These are phyloP conservation scores for Lycodopsis pacificus DNA, from an alignment of 2,797 vertebrate species.

Conservation along the genomic window DNA sequence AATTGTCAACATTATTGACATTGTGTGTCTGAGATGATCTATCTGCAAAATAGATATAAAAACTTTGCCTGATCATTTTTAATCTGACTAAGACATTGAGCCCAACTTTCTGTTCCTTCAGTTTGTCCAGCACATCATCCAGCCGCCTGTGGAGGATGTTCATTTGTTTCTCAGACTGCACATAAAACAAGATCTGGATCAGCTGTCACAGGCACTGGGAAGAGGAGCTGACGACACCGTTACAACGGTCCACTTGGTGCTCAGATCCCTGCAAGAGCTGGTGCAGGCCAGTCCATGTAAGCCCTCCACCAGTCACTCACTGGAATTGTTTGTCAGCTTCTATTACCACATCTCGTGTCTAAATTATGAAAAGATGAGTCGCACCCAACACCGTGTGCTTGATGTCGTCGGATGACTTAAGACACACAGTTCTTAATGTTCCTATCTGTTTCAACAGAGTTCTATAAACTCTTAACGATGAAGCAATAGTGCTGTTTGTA, in stretches of 20 bases:
- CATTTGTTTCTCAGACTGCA: constrained; percentile 83
- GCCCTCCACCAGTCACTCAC: neutral
- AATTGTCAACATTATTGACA: neutral
- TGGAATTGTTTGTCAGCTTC: neutral
- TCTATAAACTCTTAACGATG: too few relatives aligned
- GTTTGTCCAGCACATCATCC: constrained; percentile 69
- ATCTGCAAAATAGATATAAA: neutral
- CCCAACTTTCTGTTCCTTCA: constrained; percentile 6
- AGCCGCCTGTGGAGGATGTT: constrained; percentile 71
- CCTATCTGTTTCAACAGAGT: too few relatives aligned
- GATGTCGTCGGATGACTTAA: too few relatives aligned
- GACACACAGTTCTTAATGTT: too few relatives aligned
- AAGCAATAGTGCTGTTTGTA: too few relatives aligned
- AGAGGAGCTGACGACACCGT: constrained; percentile 84
- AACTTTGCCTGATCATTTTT: neutral
- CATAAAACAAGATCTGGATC: constrained; percentile 83
- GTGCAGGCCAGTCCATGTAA: constrained; percentile 74
- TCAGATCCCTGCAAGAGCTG: constrained; percentile 73
- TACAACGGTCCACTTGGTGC: constrained; percentile 79
- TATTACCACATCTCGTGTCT: neutral
- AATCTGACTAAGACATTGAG: fast-evolving
- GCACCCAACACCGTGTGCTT: too few relatives aligned
- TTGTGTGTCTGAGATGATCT: neutral
- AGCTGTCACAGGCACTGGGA: constrained; percentile 83
- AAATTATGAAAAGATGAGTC: neutral